Base-by-base conservation (phyloP, 1,140 invertebrate species). In the Dysdera silvatica region DNA sequence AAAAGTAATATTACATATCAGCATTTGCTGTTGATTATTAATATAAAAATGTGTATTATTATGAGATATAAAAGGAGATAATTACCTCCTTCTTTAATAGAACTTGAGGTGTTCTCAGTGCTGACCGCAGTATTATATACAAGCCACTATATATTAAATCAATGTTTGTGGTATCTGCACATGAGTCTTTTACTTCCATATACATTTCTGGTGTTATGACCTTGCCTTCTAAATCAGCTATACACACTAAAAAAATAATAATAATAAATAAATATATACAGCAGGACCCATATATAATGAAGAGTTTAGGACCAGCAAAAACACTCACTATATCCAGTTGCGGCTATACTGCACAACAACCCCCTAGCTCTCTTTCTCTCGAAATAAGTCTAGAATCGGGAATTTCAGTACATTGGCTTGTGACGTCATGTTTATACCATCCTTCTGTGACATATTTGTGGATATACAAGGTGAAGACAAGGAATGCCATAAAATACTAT, bases 181-280 rank as follows among this genome's bases (percentile, higher is more conserved):
- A 6, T 0, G 55, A 29, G 10, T 33, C 33, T 24, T 35, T 58
- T 7, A 58, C 26, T 45, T 41, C 18, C 16, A 12, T 6, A 32
- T 58, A 58, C 55, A 58, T 58, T 20, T 58, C 55, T 28, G 26
- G 28, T 23, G 31, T 58, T n/a, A 33, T 23, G 26, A 4, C 23
- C 24, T 16, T 58, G 12, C 55, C 55, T 58, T 58, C 55, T 16
- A 58, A 58, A 35, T 58, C 55, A 4, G 33, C 12, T n/a, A 58
- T 12, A 12, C 23, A 24, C 16, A 58, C 55, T 58, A 43, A 10
- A 58, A 56, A 14, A 58, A 32, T 45, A 47, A 31, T 29, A 6
- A 37, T 18, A 1, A 14, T 14, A 33, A 8, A 28, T 41, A n/a
- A n/a, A n/a, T n/a, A n/a, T n/a, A n/a, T n/a, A n/a, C n/a, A n/a